Conservation (phyloP, 2,797 vertebrate species). For the Macropodus opercularis region DNA sequence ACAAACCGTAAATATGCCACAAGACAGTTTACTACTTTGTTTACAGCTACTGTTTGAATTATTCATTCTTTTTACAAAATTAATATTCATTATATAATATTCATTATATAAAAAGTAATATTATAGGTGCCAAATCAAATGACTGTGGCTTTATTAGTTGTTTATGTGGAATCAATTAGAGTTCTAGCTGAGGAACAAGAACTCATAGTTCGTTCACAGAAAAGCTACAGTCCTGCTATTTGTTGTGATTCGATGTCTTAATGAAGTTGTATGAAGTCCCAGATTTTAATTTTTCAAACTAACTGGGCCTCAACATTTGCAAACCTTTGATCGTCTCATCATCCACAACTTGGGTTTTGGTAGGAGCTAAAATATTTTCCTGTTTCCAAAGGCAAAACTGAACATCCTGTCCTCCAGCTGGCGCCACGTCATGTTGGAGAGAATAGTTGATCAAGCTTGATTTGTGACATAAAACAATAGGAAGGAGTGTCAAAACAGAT, state of each 20-base stretch:
- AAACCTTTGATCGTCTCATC: not conserved
- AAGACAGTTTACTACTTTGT: not conserved
- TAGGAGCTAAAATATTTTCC: not conserved
- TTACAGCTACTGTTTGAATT: not conserved
- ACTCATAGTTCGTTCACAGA: not conserved
- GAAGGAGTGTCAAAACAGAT: too few species aligned
- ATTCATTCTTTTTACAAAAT: not conserved
- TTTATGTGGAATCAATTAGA: constrained; percentile 4
- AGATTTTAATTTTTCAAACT: not conserved
- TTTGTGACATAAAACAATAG: too few species aligned
- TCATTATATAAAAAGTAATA: too few species aligned
- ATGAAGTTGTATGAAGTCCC: not conserved
- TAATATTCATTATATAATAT: too few species aligned
- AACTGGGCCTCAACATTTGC: not conserved
- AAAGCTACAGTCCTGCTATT: too few species aligned
- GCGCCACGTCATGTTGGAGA: too few species aligned
- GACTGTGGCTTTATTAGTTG: constrained; percentile 17
- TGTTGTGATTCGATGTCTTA: not conserved
- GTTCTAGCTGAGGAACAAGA: constrained; percentile 1
- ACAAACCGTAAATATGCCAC: not conserved
- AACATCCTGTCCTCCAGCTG: too few species aligned
- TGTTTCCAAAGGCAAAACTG: not conserved
- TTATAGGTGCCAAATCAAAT: not conserved
- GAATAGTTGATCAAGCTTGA: too few species aligned
- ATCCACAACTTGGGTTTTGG: not conserved